A percentile compares a stretch with the other conserved stretches of the same genome.
phyloP scores from a whole-genome alignment of 2,113 vertebrate species.

The Pholis gunnellus region DNA sequence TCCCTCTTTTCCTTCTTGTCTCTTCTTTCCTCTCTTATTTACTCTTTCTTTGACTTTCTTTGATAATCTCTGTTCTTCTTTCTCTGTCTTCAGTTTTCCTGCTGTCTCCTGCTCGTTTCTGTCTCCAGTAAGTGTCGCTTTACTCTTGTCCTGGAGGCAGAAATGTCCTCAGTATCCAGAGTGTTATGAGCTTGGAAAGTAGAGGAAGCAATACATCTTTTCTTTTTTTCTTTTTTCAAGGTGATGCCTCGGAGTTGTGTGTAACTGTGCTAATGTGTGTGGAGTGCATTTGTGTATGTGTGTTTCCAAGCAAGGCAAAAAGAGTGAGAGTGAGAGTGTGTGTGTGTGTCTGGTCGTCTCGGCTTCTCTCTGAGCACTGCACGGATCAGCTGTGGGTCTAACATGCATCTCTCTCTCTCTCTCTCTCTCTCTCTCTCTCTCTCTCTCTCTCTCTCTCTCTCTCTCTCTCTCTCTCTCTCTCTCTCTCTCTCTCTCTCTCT shows the following conservation, averaged over 20 bases:
- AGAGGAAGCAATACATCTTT: conserved; percentile 46
- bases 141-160: conserved; percentile 55
- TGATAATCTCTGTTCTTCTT: conserved; percentile 6
- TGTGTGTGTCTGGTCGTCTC: conserved; percentile 68
- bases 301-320: conserved; percentile 50
- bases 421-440: conserved; percentile 67
- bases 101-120: conserved; percentile 26
- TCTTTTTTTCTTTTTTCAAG: conserved; percentile 17
- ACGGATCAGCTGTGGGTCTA: conserved; percentile 81
- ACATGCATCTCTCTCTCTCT: conserved; percentile 82
- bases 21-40: conserved; percentile 33
- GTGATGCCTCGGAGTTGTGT: conserved; percentile 39
- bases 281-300: conserved; percentile 24
- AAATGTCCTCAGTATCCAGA: conserved; percentile 61
- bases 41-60: conserved; percentile 34
- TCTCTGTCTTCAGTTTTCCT: conserved; percentile 78
- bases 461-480: no score
- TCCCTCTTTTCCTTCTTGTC: conserved; percentile 33
- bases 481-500: conserved; percentile 35
- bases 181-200: conserved; percentile 54
- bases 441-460: no score
- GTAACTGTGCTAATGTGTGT: conserved; percentile 27
- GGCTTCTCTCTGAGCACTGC: conserved; percentile 76
- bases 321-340: conserved; percentile 45
- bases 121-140: conserved; percentile 41